Evolutionary conservation across 2,888 invertebrate species (phyloP).

Genomic region (Lasioglossum pauxillum): DNA sequence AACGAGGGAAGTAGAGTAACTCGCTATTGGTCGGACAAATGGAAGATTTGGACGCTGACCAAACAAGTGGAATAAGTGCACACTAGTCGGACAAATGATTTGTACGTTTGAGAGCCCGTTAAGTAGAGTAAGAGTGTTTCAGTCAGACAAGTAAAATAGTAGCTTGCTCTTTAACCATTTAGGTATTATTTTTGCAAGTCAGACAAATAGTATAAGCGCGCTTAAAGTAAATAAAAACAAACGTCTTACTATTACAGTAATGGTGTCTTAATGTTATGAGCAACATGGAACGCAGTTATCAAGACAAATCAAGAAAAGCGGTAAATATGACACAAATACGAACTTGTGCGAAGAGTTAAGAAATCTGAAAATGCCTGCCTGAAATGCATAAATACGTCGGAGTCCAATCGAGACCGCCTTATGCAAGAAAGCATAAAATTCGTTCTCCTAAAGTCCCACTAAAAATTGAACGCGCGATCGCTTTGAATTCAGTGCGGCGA

Average conservation of each 20-base stretch:
- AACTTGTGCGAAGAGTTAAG: too few species aligned
- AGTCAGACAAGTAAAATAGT: background rate
- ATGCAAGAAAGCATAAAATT: background rate
- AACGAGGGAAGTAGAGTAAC: background rate
- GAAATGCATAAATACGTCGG: background rate
- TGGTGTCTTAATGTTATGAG: too few species aligned
- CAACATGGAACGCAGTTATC: too few species aligned
- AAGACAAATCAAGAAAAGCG: too few species aligned
- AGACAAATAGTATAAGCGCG: background rate
- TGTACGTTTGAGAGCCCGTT: background rate
- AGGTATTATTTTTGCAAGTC: background rate
- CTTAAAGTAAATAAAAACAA: too few species aligned
- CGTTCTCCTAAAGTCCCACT: background rate
- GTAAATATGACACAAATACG: too few species aligned
- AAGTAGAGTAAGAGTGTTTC: background rate
- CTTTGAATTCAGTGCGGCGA: constrained; percentile 1
- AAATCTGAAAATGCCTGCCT: too few species aligned
- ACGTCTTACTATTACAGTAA: too few species aligned
- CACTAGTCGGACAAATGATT: background rate
- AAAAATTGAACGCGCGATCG: background rate
- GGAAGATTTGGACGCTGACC: background rate
- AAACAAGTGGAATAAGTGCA: constrained; percentile 2
- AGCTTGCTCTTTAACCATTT: background rate
- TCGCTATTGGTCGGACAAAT: background rate
- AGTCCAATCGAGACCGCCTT: background rate